Evolutionary conservation across 2,888 invertebrate genomes (phyloP), one percentile per base, ranked within the genome.

Genomic region (Eupithecia subumbrata): DNA sequence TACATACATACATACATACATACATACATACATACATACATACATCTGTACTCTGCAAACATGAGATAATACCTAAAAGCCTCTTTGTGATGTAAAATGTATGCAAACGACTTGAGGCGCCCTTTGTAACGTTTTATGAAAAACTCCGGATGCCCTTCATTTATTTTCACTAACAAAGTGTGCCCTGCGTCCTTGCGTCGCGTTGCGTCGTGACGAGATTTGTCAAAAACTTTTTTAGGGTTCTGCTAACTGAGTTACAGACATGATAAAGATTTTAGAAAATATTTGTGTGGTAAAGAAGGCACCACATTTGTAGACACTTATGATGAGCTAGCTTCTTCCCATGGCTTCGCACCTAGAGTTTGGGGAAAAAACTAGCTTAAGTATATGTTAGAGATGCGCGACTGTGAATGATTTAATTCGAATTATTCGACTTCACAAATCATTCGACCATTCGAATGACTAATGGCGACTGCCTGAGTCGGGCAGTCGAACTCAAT

Each of bases 1-100:
- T 34, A 64, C 34, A 34, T 18, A 52, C 70, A 52, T 70, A 43
- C 5, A 40, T 34, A 64, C 34, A 34, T 18, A 52, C 70, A 52
- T 70, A 43, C 5, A 40, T 34, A 64, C 34, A 34, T 18, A 52
- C 70, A 52, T 70, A 52, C 70, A 52, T 70, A 43, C 5, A 40
- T 34, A 64, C 34, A 34, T 18, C 16, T 64, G 79, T 80, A 77
- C 77, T 82, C 83, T 81, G 74, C 80, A 80, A 83, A 82, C 80
- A 83, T 81, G 79, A 84, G 80, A 85, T 83, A 84, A 82, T 81
- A 77, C 79, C 79, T 82, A 81, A 84, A 84, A 83, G 79, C 79
- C 74, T 78, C 78, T 84, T 83, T 82, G 77, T 78, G 69, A 72
- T 73, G 77, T 77, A 78, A 82, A 83, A 84, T 82, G 80, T 83